A percentile compares a stretch with the other conserved stretches of the same genome.
Evolutionary conservation across 2,888 invertebrate species (phyloP).

Genomic region (Drosophila affinis): DNA sequence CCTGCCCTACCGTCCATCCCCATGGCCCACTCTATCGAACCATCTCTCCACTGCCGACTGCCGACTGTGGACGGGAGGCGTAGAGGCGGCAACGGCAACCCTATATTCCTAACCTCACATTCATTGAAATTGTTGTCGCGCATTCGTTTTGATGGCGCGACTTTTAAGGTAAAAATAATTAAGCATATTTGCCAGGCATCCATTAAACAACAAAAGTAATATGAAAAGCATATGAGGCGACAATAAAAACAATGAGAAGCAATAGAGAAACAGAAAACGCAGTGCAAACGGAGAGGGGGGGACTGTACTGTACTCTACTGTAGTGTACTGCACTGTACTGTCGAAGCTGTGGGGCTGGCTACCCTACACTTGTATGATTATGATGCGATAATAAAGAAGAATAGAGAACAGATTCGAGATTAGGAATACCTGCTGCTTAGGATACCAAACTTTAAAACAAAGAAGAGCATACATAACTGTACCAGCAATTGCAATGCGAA

Average conservation of each 20-base stretch:
- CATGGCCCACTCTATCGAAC: slow-evolving; percentile 5
- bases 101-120: not conserved
- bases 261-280: slow-evolving; percentile 43
- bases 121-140: slow-evolving; percentile 69
- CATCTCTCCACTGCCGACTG: not conserved
- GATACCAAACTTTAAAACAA: not conserved
- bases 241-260: slow-evolving; percentile 12
- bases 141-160: slow-evolving; percentile 72
- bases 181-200: slow-evolving; percentile 72
- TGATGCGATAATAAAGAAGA: no score
- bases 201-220: slow-evolving; percentile 39
- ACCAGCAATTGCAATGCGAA: slow-evolving; percentile 54
- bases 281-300: not conserved
- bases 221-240: slow-evolving; percentile 59
- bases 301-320: no score
- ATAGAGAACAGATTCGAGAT: no score
- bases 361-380: not conserved
- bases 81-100: not conserved
- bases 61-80: not conserved
- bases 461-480: not conserved
- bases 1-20: not conserved
- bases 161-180: slow-evolving; percentile 81
- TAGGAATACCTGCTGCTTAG: no score
- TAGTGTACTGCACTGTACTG: not conserved
- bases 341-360: not conserved